These are phyloP conservation scores for Vidua chalybeata DNA, from an alignment of 2,113 vertebrate species.

Conservation along the genomic window DNA sequence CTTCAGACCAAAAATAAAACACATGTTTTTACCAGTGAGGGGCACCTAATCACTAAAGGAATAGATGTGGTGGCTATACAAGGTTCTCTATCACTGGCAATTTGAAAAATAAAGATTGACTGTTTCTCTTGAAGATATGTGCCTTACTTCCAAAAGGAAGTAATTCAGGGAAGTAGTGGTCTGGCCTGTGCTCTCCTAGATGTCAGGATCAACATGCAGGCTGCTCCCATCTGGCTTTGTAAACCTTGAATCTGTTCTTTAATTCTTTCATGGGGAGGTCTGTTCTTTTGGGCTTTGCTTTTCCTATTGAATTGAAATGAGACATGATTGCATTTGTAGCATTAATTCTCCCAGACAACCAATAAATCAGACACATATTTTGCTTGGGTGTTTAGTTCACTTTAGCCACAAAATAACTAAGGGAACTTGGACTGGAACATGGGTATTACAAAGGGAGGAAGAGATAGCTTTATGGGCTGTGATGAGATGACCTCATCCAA, in stretches of 20 bases:
- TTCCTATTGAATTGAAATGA: slow-evolving; percentile 52
- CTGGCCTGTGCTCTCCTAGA: not conserved
- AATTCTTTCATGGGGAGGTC: slow-evolving; percentile 16
- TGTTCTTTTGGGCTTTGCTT: slow-evolving; percentile 36
- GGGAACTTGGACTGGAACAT: slow-evolving; percentile 28
- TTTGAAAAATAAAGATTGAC: slow-evolving; percentile 17
- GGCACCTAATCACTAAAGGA: not conserved
- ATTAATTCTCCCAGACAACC: slow-evolving; percentile 44
- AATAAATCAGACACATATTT: slow-evolving; percentile 56
- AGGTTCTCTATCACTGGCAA: not conserved
- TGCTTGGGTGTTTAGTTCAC: slow-evolving; percentile 6
- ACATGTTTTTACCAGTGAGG: not conserved
- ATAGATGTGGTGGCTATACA: not conserved
- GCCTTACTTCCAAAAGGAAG: not conserved
- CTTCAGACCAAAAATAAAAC: not conserved
- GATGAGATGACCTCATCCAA: slow-evolving; percentile 59
- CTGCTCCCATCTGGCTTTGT: slow-evolving; percentile 1
- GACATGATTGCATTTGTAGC: slow-evolving; percentile 35
- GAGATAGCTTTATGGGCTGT: slow-evolving; percentile 62
- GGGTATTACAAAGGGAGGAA: slow-evolving; percentile 45
- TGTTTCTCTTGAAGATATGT: not conserved
- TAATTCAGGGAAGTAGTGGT: not conserved
- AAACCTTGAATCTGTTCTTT: slow-evolving; percentile 29
- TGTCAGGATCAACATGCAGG: fast-evolving
- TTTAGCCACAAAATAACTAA: slow-evolving; percentile 25